These are phyloP conservation scores for Melanotaenia pygmaea DNA, from an alignment of 2,797 vertebrate species.

Conservation along the genomic window DNA sequence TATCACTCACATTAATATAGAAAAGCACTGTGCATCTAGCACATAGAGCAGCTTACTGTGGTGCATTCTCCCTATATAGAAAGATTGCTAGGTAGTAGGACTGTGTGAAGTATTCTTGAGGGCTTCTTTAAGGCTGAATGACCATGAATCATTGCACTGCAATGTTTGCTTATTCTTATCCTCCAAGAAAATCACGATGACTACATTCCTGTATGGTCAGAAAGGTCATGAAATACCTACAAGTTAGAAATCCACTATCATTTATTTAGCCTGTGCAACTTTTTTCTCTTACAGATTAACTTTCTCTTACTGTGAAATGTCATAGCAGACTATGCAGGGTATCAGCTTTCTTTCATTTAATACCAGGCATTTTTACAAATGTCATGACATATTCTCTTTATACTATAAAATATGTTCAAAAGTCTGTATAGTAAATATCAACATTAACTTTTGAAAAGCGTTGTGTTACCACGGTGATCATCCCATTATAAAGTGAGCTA, in stretches of 20 bases:
- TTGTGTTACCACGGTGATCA: too few relatives aligned
- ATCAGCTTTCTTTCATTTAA: neutral
- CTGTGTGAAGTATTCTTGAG: constrained; percentile 64
- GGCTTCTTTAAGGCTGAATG: constrained; percentile 59
- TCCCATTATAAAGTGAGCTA: too few relatives aligned
- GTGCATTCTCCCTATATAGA: constrained; percentile 34
- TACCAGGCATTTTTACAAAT: neutral
- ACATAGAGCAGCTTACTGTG: constrained; percentile 32
- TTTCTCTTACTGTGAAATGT: constrained; percentile 1
- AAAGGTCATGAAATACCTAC: constrained; percentile 27
- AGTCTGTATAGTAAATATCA: neutral
- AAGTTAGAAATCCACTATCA: constrained; percentile 9
- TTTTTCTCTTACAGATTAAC: constrained; percentile 1
- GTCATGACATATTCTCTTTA: neutral
- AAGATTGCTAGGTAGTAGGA: constrained; percentile 43
- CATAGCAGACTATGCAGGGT: neutral
- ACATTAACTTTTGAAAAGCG: too few relatives aligned
- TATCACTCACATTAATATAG: neutral
- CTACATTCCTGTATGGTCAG: constrained; percentile 32
- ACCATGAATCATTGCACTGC: constrained; percentile 54
- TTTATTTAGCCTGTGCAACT: neutral
- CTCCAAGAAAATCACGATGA: constrained; percentile 53
- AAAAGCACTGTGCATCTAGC: constrained; percentile 9
- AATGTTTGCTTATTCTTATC: constrained; percentile 69
- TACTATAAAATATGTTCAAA: neutral